phyloP scores from a whole-genome alignment of 2,797 vertebrate genomes.

The Ptychobarbus kaznakovi region DNA sequence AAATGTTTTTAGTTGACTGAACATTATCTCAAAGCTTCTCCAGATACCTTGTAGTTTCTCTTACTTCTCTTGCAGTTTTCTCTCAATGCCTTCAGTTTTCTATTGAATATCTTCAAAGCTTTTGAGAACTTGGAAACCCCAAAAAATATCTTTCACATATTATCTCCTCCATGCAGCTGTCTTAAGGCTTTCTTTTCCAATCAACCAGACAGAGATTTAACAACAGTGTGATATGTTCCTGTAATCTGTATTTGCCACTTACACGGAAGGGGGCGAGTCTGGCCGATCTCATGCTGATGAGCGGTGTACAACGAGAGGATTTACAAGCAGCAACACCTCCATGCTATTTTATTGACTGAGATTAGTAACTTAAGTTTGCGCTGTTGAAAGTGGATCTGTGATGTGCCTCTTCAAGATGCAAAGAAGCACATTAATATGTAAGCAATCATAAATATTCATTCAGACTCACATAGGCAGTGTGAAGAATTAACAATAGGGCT shows the following conservation, averaged over 20 bases:
- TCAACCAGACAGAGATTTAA: neutral
- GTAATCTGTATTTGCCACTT: constrained; percentile 35
- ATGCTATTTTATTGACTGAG: constrained; percentile 4
- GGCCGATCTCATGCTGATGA: constrained; percentile 36
- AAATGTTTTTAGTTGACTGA: too few relatives aligned
- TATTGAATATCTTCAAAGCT: neutral
- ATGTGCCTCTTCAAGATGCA: neutral
- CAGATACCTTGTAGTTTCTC: neutral
- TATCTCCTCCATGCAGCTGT: constrained; percentile 40
- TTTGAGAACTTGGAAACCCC: constrained; percentile 16
- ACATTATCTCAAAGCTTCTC: neutral
- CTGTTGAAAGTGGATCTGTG: neutral
- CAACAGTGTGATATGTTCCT: neutral
- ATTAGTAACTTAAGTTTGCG: neutral
- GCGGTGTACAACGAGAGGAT: constrained; percentile 22
- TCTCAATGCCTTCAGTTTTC: neutral
- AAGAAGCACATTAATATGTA: constrained; percentile 1
- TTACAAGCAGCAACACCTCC: constrained; percentile 26
- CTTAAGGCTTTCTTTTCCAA: constrained; percentile 1
- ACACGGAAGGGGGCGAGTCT: neutral
- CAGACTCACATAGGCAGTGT: neutral
- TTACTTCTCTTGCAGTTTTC: neutral
- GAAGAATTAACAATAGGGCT: neutral
- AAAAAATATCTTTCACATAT: constrained; percentile 31
- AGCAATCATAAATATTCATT: constrained; percentile 11